Percentiles rank a stretch among this genome's conserved stretches.
phyloP scores from a whole-genome alignment of 1,140 invertebrate genomes.

The Scaptomyza pallida region DNA sequence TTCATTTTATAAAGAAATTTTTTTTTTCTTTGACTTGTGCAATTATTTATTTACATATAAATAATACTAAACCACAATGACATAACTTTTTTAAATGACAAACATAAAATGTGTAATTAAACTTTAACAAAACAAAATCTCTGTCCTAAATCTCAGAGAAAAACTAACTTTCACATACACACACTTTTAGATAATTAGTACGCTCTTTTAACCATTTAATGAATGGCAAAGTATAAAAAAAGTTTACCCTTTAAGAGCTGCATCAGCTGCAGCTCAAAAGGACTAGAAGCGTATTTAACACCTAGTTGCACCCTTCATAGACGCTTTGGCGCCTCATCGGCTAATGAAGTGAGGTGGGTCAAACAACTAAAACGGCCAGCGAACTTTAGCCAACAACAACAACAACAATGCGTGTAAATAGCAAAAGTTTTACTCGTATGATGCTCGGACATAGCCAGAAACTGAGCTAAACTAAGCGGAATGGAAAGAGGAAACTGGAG shows the following conservation, averaged over 20 bases:
- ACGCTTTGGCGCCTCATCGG: constrained; percentile 14
- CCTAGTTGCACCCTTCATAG: neutral
- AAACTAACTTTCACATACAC: neutral
- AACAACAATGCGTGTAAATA: constrained; percentile 74
- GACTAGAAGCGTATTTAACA: constrained; percentile 6
- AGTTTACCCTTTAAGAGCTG: neutral
- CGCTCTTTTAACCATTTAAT: constrained; percentile 1
- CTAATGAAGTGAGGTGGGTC: constrained; percentile 39
- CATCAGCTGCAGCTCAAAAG: neutral
- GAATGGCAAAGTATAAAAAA: neutral
- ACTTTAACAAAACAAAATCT: neutral
- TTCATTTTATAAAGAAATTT: no score
- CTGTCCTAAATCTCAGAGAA: no score
- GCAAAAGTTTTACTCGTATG: constrained; percentile 67
- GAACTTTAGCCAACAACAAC: constrained; percentile 44
- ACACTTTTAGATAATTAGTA: neutral
- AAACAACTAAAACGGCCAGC: constrained; percentile 22
- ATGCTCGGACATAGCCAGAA: constrained; percentile 34
- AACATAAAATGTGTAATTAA: no score
- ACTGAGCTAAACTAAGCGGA: constrained; percentile 17
- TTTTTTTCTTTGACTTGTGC: no score
- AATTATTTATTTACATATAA: no score
- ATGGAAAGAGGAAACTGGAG: neutral
- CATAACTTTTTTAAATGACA: no score
- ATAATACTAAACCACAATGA: no score